Conservation (phyloP, 2,797 vertebrate species). For the Periparus ater region DNA sequence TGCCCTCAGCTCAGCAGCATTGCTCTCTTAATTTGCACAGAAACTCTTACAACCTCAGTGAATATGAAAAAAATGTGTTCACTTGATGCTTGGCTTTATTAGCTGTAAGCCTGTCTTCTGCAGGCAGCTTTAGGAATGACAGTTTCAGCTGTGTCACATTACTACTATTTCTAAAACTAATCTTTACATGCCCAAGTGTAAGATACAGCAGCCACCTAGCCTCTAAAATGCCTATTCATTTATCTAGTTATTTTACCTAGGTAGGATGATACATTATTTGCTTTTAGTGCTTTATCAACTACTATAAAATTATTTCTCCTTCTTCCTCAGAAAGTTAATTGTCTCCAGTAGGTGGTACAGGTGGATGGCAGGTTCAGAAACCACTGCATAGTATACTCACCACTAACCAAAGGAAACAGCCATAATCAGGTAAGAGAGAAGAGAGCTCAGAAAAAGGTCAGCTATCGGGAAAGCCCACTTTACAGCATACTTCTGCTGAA, state of each 20-base stretch:
- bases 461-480: neutral
- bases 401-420: neutral
- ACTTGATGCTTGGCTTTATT: neutral
- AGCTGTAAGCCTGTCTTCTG: neutral
- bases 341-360: neutral
- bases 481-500: neutral
- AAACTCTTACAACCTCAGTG: neutral
- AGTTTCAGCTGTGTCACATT: neutral
- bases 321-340: neutral
- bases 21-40: neutral
- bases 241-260: neutral
- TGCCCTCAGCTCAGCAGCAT: neutral
- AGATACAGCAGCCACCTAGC: neutral
- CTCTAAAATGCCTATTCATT: neutral
- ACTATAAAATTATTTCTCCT: neutral
- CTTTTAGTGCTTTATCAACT: neutral
- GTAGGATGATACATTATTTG: neutral
- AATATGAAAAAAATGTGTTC: neutral
- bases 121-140: neutral
- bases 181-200: neutral
- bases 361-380: neutral
- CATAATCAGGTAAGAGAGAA: neutral
- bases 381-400: neutral
- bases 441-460: neutral
- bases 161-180: neutral